Conservation (phyloP, 1,140 invertebrate species). For the Macrocentrus cingulum region DNA sequence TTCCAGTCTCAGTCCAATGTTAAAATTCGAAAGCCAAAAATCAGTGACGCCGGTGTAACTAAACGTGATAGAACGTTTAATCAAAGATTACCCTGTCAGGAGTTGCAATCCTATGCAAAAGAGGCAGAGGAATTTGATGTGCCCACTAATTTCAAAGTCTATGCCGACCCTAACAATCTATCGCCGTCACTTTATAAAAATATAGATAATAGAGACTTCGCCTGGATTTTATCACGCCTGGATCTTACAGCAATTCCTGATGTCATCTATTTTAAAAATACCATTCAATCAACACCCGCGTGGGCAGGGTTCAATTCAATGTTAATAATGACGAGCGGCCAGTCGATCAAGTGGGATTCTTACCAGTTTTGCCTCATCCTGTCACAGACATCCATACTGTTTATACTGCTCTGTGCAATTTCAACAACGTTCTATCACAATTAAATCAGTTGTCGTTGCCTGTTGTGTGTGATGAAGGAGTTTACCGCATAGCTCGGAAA, state of each 20-base stretch:
- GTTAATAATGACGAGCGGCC: background rate
- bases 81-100: constrained; percentile 1
- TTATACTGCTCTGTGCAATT: constrained; percentile 8
- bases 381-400: constrained; percentile 6
- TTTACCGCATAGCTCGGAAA: constrained; percentile 11
- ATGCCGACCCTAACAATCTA: background rate
- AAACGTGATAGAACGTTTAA: background rate
- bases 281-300: background rate
- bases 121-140: background rate
- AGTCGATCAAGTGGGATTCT: background rate
- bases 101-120: too few species aligned
- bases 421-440: background rate
- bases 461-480: constrained; percentile 17
- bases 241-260: constrained; percentile 5
- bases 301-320: constrained; percentile 12
- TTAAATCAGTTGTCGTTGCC: background rate
- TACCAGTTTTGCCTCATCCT: constrained; percentile 10
- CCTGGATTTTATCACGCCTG: constrained; percentile 9
- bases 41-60: background rate
- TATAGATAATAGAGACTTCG: background rate
- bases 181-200: too few species aligned
- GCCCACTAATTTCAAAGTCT: background rate
- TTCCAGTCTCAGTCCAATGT: constrained; percentile 6
- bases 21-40: background rate
- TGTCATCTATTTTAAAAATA: background rate